These are phyloP conservation scores for Drosophila biarmipes DNA, from an alignment of 1,140 invertebrate species.

Conservation along the genomic window DNA sequence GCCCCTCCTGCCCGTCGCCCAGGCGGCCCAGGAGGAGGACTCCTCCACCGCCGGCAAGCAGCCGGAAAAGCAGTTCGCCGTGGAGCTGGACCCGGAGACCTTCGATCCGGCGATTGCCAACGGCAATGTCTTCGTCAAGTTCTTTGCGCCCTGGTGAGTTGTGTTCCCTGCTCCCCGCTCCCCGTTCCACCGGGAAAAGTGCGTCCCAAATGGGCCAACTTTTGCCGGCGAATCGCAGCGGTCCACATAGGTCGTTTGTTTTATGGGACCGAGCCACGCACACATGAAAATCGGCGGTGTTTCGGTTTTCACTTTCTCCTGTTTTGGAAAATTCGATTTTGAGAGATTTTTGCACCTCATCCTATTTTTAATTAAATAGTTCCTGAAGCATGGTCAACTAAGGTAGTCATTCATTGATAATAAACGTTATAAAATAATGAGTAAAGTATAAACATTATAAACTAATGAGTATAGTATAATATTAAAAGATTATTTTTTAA, in stretches of 20 bases:
- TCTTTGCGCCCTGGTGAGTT: conserved; percentile 90
- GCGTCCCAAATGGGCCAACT: conserved; percentile 21
- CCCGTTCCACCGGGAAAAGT: background rate
- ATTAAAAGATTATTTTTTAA: too few species aligned
- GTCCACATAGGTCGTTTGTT: conserved; percentile 23
- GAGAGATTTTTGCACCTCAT: background rate
- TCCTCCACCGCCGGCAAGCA: conserved; percentile 14
- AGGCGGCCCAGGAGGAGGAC: conserved; percentile 24
- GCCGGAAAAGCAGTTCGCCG: conserved; percentile 59
- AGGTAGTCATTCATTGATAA: too few species aligned
- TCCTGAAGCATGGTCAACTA: too few species aligned
- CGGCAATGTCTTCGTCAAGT: conserved; percentile 90
- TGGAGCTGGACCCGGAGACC: conserved; percentile 85
- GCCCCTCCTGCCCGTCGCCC: conserved; percentile 16
- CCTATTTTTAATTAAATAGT: background rate
- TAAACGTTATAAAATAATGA: too few species aligned
- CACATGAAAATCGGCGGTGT: conserved; percentile 20
- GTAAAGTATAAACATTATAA: too few species aligned
- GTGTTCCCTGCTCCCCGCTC: background rate
- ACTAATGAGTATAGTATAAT: too few species aligned
- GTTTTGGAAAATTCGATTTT: background rate
- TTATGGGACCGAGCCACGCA: conserved; percentile 35
- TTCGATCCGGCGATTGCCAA: conserved; percentile 88
- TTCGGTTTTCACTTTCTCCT: conserved; percentile 9
- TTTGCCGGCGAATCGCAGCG: conserved; percentile 29